These are phyloP conservation scores for Formica exsecta DNA, from an alignment of 1,140 invertebrate genomes.

Conservation along the genomic window DNA sequence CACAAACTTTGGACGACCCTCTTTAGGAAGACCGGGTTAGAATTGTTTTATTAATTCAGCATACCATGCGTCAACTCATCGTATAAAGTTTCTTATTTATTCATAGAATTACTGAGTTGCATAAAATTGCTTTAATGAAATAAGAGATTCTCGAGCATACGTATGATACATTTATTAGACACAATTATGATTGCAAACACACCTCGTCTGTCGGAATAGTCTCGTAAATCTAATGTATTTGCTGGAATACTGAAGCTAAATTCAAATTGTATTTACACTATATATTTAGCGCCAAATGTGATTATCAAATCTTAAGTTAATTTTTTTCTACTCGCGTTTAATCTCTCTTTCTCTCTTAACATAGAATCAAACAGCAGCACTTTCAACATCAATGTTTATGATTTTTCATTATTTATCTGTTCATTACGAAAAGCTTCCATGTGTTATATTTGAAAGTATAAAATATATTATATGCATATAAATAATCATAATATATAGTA, in stretches of 20 bases:
- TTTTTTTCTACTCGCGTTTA: not conserved
- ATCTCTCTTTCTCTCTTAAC: not conserved
- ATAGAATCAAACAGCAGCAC: not conserved
- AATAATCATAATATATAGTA: not conserved
- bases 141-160: not conserved
- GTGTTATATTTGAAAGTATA: not conserved
- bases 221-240: not conserved
- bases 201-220: not conserved
- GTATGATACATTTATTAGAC: not conserved
- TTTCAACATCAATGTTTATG: not conserved
- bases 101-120: not conserved
- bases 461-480: slow-evolving; percentile 1
- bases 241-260: not conserved
- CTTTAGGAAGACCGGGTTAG: slow-evolving; percentile 84
- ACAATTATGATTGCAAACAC: not conserved
- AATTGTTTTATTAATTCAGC: slow-evolving; percentile 48
- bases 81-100: slow-evolving; percentile 32
- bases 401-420: not conserved
- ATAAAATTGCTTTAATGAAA: slow-evolving; percentile 5
- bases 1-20: slow-evolving; percentile 86
- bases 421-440: not conserved
- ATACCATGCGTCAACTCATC: slow-evolving; percentile 7
- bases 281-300: not conserved
- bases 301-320: not conserved
- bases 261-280: not conserved